These are phyloP conservation scores for Oncorhynchus tshawytscha DNA, from an alignment of 2,113 vertebrate species.

Conservation along the genomic window DNA sequence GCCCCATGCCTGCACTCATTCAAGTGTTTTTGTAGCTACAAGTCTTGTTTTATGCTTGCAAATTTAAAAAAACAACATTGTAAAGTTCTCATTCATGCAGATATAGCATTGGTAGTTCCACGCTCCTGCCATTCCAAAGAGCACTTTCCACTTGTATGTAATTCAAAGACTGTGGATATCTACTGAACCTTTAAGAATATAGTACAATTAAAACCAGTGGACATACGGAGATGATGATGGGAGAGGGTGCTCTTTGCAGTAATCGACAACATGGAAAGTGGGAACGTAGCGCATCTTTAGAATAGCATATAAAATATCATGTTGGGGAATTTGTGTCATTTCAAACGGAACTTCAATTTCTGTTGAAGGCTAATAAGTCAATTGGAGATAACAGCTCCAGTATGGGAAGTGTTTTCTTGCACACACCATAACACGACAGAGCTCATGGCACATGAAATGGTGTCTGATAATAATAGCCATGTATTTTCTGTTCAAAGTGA, in stretches of 20 bases:
- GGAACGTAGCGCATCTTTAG: too few relatives aligned
- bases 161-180: neutral
- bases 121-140: neutral
- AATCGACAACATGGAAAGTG: too few relatives aligned
- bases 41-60: neutral
- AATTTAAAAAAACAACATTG: too few relatives aligned
- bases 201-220: neutral
- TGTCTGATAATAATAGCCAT: neutral
- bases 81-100: neutral
- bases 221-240: too few relatives aligned
- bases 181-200: neutral
- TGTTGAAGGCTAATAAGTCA: too few relatives aligned
- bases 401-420: neutral
- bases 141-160: neutral
- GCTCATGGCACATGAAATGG: neutral
- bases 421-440: neutral
- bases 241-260: too few relatives aligned
- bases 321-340: too few relatives aligned
- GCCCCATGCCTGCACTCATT: neutral
- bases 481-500: neutral
- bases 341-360: too few relatives aligned
- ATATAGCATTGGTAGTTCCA: neutral
- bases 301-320: too few relatives aligned
- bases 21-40: too few relatives aligned
- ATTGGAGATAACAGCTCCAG: neutral